Evolutionary conservation across 2,888 invertebrate genomes (phyloP), one percentile per base, ranked within the genome.

Genomic region (Acheta domesticus): DNA sequence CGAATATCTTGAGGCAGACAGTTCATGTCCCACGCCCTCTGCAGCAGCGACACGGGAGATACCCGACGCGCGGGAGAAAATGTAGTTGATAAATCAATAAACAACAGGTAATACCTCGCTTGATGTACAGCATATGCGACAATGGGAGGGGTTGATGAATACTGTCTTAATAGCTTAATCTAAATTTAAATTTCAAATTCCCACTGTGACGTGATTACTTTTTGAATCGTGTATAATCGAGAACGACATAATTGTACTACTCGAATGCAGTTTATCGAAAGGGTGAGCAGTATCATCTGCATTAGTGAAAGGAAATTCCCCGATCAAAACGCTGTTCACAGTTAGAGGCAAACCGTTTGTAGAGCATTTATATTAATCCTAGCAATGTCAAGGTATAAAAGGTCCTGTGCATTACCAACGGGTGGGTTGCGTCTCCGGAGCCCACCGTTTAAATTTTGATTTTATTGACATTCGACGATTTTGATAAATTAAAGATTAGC

Each of bases 191-290:
- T 62, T 14, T 19, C 62, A 62, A 62, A 62, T 62, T 62, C n/a
- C 62, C n/a, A n/a, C 14, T 62, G 62, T 62, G n/a, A 62, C 62
- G 62, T 19, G n/a, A 62, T n/a, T n/a, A 19, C 62, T 62, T 62
- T 62, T 62, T 62, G 62, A 62, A 62, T 62, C n/a, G 62, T 62
- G 62, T 62, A 19, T 62, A 62, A 62, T 62, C n/a, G 62, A 62
- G n/a, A 19, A 62, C 62, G 62, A 62, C 62, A 62, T 62, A 62
- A 62, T n/a, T 14, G n/a, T n/a, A 19, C 11, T n/a, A 19, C 62
- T 14, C 16, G n/a, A 62, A 62, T n/a, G n/a, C 62, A 62, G 62
- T 62, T n/a, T 62, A 62, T 62, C n/a, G 62, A 62, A 62, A n/a
- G 62, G n/a, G 62, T 19, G 62, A 1, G 8, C 62, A 62, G n/a